Conservation (phyloP, 1,140 invertebrate genomes). For the Stenopsyche tienmushanensis region DNA sequence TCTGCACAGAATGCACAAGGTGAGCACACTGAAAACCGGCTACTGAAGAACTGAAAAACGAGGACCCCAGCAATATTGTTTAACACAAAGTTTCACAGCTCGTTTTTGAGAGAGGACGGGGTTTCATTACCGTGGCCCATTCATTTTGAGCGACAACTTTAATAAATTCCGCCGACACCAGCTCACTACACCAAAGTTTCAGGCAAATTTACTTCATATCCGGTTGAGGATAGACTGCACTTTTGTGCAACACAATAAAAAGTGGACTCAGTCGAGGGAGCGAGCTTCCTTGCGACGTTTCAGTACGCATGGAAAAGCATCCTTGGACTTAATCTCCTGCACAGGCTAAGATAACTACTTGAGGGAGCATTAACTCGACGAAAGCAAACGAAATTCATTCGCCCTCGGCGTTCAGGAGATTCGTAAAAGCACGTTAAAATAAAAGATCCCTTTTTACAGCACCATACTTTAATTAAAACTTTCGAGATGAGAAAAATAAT, state of each 20-base stretch:
- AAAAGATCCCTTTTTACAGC: too few relatives aligned
- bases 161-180: slow-evolving; percentile 22
- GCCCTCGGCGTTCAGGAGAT: background rate
- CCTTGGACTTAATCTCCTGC: background rate
- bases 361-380: background rate
- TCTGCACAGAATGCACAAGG: background rate
- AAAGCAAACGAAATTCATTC: background rate
- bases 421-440: too few relatives aligned
- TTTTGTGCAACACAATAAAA: background rate
- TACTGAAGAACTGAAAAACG: slow-evolving; percentile 1
- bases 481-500: too few relatives aligned
- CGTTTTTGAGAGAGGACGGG: background rate
- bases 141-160: slow-evolving; percentile 22
- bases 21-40: background rate
- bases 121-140: slow-evolving; percentile 7
- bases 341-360: background rate
- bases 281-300: too few relatives aligned
- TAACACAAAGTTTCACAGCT: slow-evolving; percentile 11
- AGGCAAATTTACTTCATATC: slow-evolving; percentile 12
- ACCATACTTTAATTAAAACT: too few relatives aligned
- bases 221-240: background rate
- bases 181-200: background rate
- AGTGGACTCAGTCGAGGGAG: too few relatives aligned
- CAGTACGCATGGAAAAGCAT: too few relatives aligned
- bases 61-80: slow-evolving; percentile 12